Percentiles rank a stretch among this genome's conserved stretches.
phyloP scores from a whole-genome alignment of 2,888 invertebrate species.

The Latrodectus elegans region DNA sequence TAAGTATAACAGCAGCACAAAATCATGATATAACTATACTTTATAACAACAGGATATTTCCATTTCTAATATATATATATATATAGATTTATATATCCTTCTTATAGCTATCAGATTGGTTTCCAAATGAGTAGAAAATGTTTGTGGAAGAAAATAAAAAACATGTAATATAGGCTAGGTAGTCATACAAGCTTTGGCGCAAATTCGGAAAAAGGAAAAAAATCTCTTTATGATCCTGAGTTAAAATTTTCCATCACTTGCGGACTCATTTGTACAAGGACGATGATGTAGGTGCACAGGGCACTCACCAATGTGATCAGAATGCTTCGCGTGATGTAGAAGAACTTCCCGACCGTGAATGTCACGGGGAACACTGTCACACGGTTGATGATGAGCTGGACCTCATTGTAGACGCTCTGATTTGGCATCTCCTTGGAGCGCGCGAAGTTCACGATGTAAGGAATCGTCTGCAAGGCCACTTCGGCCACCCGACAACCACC shows the following conservation, averaged over 20 bases:
- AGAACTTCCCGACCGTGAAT: slow-evolving; percentile 64
- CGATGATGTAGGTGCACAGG: slow-evolving; percentile 64
- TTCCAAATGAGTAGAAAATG: slow-evolving; percentile 1
- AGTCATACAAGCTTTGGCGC: not conserved
- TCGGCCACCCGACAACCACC: slow-evolving; percentile 63
- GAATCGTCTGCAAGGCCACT: slow-evolving; percentile 64
- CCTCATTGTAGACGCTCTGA: slow-evolving; percentile 67
- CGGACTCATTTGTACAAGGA: slow-evolving; percentile 66
- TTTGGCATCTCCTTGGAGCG: slow-evolving; percentile 66
- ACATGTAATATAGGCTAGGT: too few relatives aligned
- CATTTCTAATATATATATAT: slow-evolving; percentile 25
- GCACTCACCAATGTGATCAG: slow-evolving; percentile 67
- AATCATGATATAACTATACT: slow-evolving; percentile 12
- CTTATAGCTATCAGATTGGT: not conserved
- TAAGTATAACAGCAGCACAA: slow-evolving; percentile 57
- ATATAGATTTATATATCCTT: not conserved
- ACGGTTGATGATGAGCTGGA: slow-evolving; percentile 64
- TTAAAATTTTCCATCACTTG: slow-evolving; percentile 63
- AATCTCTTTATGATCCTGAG: slow-evolving; percentile 38
- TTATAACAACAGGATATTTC: slow-evolving; percentile 16
- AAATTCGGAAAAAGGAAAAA: slow-evolving; percentile 23
- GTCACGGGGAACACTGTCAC: slow-evolving; percentile 66
- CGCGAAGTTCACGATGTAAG: slow-evolving; percentile 66
- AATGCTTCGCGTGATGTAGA: slow-evolving; percentile 65
- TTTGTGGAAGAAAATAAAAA: too few relatives aligned